Evolutionary conservation across 2,113 vertebrate species (phyloP), one percentile per base, ranked within the genome.

Genomic region (Crocuta crocuta): DNA sequence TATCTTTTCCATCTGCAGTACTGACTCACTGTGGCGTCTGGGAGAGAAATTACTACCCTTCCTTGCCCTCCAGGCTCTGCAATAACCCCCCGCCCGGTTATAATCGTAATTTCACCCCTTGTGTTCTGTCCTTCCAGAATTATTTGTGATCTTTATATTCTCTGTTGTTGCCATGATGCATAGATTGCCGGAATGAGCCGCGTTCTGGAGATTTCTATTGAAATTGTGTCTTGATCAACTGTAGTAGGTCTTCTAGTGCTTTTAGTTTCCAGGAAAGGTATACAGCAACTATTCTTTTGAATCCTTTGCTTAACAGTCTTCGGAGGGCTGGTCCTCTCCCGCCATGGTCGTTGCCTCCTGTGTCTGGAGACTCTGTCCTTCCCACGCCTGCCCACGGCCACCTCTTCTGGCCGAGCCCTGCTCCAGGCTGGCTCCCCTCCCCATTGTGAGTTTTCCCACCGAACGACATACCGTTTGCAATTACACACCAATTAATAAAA

Each of bases 131-230:
- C 33, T 31, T 13, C 58, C 17, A 17, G 70, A 24, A 10, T 10
- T 2, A 2, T 33, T 7, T 65, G 45, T 43, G 33, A 5, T 24
- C 43, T 17, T 2, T 8, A 19, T 3, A 0, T n/a, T 19, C 90
- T 7, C 24, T 0, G 43, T 26, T 10, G 3, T 21, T 3, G 31
- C 50, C 35, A 1, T 9, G 17, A 31, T 1, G 5, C 39, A 2
- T 0, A 26, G 4, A 3, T 0, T 0, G 26, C 15, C 7, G 23
- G 26, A 10, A 11, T 0, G 21, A 9, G 1, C 2, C 23, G 43
- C 24, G 1, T 19, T n/a, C 90, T 23, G 5, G 53, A 48, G 35
- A 17, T 19, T 48, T 19, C 70, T 10, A 7, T n/a, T 53, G 55
- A 74, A 55, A 21, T 4, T 16, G 15, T 15, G 24, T 63, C 55